Evolutionary conservation across 2,888 invertebrate species (phyloP).

Genomic region (Nephrotoma appendiculata): DNA sequence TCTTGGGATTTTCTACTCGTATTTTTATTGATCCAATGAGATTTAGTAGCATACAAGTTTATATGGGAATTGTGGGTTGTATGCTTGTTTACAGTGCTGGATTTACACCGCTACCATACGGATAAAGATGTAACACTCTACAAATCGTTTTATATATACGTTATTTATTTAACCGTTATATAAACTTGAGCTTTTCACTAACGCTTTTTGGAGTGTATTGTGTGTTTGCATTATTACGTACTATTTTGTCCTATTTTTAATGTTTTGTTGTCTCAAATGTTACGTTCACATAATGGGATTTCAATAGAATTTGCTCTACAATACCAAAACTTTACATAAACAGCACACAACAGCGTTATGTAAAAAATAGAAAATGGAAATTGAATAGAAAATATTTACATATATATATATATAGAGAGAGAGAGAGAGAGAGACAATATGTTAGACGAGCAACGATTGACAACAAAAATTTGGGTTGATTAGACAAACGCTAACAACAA

Average conservation of each 20-base stretch:
- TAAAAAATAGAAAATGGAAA: background rate
- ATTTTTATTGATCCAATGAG: background rate
- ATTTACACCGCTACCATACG: too few relatives aligned
- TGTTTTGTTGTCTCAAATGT: background rate
- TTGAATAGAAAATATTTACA: background rate
- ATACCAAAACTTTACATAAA: background rate
- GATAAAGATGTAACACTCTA: background rate
- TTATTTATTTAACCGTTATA: background rate
- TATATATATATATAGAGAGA: background rate
- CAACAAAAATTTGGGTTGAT: background rate
- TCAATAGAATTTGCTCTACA: background rate
- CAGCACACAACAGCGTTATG: background rate
- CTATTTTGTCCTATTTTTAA: background rate
- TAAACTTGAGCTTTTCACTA: background rate
- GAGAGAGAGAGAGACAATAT: background rate
- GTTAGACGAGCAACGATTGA: background rate
- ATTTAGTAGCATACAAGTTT: background rate
- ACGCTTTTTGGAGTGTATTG: background rate
- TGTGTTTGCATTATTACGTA: background rate
- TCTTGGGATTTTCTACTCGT: background rate
- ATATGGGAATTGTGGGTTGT: too few relatives aligned
- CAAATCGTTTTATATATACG: background rate
- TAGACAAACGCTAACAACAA: background rate
- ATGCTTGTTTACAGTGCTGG: too few relatives aligned
- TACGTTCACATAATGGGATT: background rate